Base-by-base conservation (phyloP, 2,797 vertebrate species). In the Salmo trutta region DNA sequence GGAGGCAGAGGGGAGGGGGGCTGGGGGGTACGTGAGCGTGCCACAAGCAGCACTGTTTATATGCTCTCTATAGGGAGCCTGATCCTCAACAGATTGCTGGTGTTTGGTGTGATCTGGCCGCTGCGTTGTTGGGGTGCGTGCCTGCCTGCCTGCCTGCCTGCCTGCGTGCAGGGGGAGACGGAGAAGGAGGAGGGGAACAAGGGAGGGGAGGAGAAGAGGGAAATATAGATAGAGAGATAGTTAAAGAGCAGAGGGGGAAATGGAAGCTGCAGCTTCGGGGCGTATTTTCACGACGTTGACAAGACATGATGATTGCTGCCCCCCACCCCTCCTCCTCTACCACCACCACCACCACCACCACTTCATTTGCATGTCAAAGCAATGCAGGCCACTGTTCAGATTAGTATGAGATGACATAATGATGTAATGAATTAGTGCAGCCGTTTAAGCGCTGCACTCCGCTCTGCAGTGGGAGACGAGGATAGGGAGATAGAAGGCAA, bases 281-380 rank as follows among this genome's bases (percentile, higher is more conserved):
- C 92, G 95, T 94, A 92, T 95, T 93, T 94, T 93, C 89, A 93
- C 92, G 90, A 94, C 92, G 92, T 92, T 95, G 93, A 94, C 95
- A 93, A 94, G 95, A 96, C 90, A 94, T 94, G 95, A 96, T 96
- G 96, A 96, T 95, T 95, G 94, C 95, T 94, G 6, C 33, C 33
- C 5, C 5, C 33, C 33, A 5, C 33, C 5, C 33, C 33, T 6
- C 33, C 33, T 33, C 31, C 31, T 33, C 31, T 36, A 36, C 33
- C 0, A 5, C 33, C 24, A 24, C 24, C 24, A 24, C 24, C 24
- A 24, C 24, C 24, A 24, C 24, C 24, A 24, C 24, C 24, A 93
- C 92, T 84, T 95, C 94, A 96, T 97, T 97, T 97, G 95, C 96
- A 97, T 97, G 96, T 96, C 95, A 96, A 96, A 96, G 96, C 95